Evolutionary conservation across 92 coral and sea anemone genomes (phyloP), one percentile per base, ranked within the genome.

Genomic region (Pocillopora grandis): DNA sequence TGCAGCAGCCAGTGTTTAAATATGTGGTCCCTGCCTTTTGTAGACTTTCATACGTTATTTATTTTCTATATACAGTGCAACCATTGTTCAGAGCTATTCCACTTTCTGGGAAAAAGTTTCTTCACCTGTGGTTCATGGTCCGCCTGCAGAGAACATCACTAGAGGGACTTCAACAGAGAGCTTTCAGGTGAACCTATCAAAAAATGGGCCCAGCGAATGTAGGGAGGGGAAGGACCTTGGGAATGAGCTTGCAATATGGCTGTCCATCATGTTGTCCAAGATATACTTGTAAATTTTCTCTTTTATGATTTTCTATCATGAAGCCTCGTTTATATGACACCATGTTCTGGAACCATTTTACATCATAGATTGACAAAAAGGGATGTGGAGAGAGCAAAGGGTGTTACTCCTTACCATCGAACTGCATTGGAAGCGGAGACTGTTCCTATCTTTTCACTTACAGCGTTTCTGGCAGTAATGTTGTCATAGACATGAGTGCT

Each of bases 301-400:
- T n/a, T n/a, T n/a, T n/a, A 19, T 3, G 19, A 0, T n/a, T 21
- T 9, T 8, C 27, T 19, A 19, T 65, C 12, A 23, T 65, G 12
- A 19, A 21, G 31, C 36, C 69, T 65, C 21, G 12, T 65, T 10
- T 13, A 0, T 8, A 2, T n/a, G 27, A 70, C 19, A 5, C 11
- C 21, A 15, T 6, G 16, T 16, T 59, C 18, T 59, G 18, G 13
- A 3, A 11, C 42, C 14, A 21, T 12, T 18, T 14, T 49, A 36
- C 10, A 70, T 23, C 56, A 49, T 79, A 94, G 98, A 67, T 94
- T 56, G 62, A 91, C 16, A 91, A 90, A 66, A 68, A 78, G 13
- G 93, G 84, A 11, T 94, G 98, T 76, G 89, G 93, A 19, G 69
- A 84, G 74, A 88, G 89, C 63, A 94, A 89, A 84, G 92, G 95